Conservation (phyloP, 2,888 invertebrate species). For the Lampropteryx suffumata region DNA sequence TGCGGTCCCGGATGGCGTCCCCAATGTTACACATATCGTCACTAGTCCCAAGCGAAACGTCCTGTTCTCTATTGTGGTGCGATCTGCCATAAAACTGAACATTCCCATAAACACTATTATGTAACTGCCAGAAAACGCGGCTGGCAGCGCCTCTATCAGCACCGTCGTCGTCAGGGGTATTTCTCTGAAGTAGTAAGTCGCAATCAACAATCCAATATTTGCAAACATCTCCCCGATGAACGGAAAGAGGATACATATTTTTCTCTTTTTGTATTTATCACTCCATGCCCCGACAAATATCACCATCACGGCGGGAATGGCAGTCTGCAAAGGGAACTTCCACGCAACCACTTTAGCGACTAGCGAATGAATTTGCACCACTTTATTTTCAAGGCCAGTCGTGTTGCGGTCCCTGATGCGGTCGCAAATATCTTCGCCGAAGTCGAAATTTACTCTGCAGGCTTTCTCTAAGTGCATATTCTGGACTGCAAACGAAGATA, state of each 20-base stretch:
- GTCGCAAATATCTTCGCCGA: slow-evolving; percentile 79
- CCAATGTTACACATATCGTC: slow-evolving; percentile 78
- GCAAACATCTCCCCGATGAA: slow-evolving; percentile 81
- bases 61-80: slow-evolving; percentile 82
- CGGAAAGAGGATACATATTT: slow-evolving; percentile 83
- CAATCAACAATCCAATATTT: slow-evolving; percentile 78
- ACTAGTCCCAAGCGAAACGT: slow-evolving; percentile 85
- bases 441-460: slow-evolving; percentile 79
- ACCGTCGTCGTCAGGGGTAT: slow-evolving; percentile 77
- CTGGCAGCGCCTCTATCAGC: slow-evolving; percentile 81
- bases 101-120: slow-evolving; percentile 84
- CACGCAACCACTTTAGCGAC: slow-evolving; percentile 81
- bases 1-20: slow-evolving; percentile 77
- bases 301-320: slow-evolving; percentile 81
- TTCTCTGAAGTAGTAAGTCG: slow-evolving; percentile 81
- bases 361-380: slow-evolving; percentile 71
- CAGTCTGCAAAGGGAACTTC: slow-evolving; percentile 84
- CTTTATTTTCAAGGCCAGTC: slow-evolving; percentile 66
- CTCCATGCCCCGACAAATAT: slow-evolving; percentile 85
- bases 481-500: slow-evolving; percentile 84
- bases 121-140: slow-evolving; percentile 84
- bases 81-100: slow-evolving; percentile 84
- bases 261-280: slow-evolving; percentile 82
- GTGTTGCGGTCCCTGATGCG: slow-evolving; percentile 68
- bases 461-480: slow-evolving; percentile 84